Conservation (phyloP, 2,113 vertebrate species). For the Semicossyphus pulcher region DNA sequence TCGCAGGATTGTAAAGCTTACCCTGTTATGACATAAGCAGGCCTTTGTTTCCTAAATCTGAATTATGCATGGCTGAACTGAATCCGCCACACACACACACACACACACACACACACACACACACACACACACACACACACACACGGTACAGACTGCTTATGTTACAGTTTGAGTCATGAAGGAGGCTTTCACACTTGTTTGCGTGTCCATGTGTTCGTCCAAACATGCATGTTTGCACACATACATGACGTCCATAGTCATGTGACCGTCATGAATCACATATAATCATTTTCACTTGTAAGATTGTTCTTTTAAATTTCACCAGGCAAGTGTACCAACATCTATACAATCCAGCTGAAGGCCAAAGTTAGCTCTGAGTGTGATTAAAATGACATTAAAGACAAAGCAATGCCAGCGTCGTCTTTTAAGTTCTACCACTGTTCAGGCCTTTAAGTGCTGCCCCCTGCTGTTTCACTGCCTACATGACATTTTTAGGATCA, state of each 20-base stretch:
- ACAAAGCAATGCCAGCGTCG: too few species aligned
- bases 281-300: not conserved
- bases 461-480: too few species aligned
- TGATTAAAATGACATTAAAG: too few species aligned
- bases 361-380: too few species aligned
- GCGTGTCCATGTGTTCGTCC: not conserved
- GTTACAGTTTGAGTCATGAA: constrained; percentile 44
- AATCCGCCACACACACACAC: constrained; percentile 52
- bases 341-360: too few species aligned
- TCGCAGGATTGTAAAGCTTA: constrained; percentile 69
- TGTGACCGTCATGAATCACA: not conserved
- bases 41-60: constrained; percentile 73
- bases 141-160: constrained; percentile 21
- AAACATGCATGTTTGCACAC: not conserved
- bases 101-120: constrained; percentile 23
- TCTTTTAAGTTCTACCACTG: too few species aligned
- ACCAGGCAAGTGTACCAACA: not conserved
- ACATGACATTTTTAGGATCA: too few species aligned
- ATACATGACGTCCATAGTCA: constrained; percentile 2
- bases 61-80: constrained; percentile 71
- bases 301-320: not conserved
- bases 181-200: constrained; percentile 41
- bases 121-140: constrained; percentile 26
- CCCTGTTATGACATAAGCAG: constrained; percentile 71
- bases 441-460: too few species aligned